phyloP scores from a whole-genome alignment of 1,140 invertebrate species.

The Euura lappo region DNA sequence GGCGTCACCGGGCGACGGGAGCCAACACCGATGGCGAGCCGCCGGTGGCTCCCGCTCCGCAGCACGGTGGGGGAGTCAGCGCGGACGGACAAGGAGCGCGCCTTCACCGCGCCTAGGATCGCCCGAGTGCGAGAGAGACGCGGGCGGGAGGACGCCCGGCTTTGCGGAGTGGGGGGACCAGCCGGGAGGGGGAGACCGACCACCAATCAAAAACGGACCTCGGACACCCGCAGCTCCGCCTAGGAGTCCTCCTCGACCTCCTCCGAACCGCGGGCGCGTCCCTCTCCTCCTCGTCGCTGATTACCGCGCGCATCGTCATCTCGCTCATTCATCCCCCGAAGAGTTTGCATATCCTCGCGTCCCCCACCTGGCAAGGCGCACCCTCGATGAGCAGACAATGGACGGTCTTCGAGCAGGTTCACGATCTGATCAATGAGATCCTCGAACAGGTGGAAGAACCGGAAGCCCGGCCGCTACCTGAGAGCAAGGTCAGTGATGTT shows the following conservation, averaged over 20 bases:
- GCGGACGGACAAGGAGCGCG: constrained; percentile 21
- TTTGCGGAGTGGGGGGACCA: not conserved
- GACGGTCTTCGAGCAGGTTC: no score
- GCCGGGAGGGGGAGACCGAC: not conserved
- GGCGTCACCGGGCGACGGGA: constrained; percentile 36
- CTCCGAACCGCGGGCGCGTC: not conserved
- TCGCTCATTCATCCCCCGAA: constrained; percentile 18
- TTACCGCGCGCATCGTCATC: constrained; percentile 20
- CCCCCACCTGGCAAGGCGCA: no score
- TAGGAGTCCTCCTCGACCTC: constrained; percentile 11
- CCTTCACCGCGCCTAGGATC: not conserved
- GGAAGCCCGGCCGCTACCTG: not conserved
- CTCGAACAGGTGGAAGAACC: not conserved
- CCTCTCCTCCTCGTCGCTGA: constrained; percentile 12
- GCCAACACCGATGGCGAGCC: constrained; percentile 33
- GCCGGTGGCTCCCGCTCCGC: constrained; percentile 15
- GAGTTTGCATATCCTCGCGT: not conserved
- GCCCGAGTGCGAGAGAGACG: constrained; percentile 10
- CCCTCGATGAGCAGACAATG: no score
- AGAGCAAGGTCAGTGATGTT: no score
- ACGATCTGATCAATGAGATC: no score
- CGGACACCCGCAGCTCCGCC: not conserved
- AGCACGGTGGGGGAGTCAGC: constrained; percentile 44
- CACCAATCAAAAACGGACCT: not conserved
- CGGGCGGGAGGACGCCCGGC: constrained; percentile 12